Evolutionary conservation across 2,797 vertebrate species (phyloP), one percentile per base, ranked within the genome.

Genomic region (Macroramphosus scolopax): DNA sequence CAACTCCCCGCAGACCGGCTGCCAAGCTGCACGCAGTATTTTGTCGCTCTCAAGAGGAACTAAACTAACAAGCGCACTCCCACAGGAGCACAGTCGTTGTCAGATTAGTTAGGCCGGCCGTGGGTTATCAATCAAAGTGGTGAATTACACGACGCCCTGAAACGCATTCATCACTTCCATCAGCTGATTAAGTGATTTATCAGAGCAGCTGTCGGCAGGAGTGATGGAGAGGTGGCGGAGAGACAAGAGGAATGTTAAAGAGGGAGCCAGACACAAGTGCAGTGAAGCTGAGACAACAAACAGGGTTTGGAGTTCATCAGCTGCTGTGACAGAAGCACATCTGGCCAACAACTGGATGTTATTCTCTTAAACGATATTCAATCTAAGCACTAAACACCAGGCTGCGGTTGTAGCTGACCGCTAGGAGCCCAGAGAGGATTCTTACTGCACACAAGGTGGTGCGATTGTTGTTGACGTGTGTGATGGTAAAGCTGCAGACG

Each of bases 41-140:
- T 72, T 42, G 52, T 16, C 25, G 11, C 32, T 32, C 9, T 58
- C 66, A 66, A 51, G 37, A 26, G 57, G n/a, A n/a, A 51, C 58
- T 40, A 49, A 49, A 57, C 51, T 71, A 71, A 81, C 59, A 6
- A 79, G 65, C 46, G 0, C 14, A 47, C 43, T 75, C 75, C 74
- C 76, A 57, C 37, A 59, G 72, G 67, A 76, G 33, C 75, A 60
- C 65, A 73, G 78, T 70, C 77, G 63, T 59, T 72, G 79, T 75
- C 76, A 76, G 47, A 76, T 69, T 63, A 74, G 67, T 55, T 32
- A 44, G 51, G 44, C 45, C 13, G 37, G 64, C 54, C 53, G 28
- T 5, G 50, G 52, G 55, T 61, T 80, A 81, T 84, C 84, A 82
- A 70, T 82, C 78, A 79, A 45, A 52, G 42, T 56, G 68, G 44